Percentiles rank a stretch among this genome's conserved stretches.
These are phyloP conservation scores for Bruchidius siliquastri DNA, from an alignment of 2,888 invertebrate species.

Conservation along the genomic window DNA sequence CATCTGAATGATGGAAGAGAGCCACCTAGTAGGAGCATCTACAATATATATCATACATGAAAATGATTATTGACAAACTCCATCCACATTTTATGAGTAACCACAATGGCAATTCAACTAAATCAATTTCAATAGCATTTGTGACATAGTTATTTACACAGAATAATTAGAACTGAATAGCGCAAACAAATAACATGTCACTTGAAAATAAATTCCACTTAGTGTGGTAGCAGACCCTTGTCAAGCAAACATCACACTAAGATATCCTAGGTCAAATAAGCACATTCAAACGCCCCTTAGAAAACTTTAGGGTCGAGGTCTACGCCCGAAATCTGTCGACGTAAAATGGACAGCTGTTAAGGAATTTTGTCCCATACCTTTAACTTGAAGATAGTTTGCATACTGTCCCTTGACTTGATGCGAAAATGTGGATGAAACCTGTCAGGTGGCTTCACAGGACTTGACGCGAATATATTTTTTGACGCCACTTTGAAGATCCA, in stretches of 20 bases:
- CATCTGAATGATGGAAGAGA: too few species aligned
- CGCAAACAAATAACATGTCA: too few species aligned
- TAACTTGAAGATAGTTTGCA: background rate
- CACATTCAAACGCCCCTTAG: background rate
- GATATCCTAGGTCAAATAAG: background rate
- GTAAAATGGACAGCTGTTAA: background rate
- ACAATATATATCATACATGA: too few species aligned
- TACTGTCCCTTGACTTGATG: background rate
- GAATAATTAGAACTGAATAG: too few species aligned
- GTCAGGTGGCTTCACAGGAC: background rate
- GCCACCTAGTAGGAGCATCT: too few species aligned
- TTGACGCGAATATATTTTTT: too few species aligned
- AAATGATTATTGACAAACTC: too few species aligned
- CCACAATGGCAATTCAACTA: too few species aligned
- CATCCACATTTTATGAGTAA: too few species aligned
- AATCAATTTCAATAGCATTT: too few species aligned
- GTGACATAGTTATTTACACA: too few species aligned
- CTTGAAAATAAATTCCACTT: background rate
- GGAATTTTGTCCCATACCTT: background rate
- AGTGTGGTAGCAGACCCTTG: background rate
- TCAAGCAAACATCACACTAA: background rate
- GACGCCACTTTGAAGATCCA: too few species aligned
- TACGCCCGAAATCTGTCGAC: background rate
- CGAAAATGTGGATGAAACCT: background rate
- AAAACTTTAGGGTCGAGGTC: background rate